Evolutionary conservation across 2,888 invertebrate species (phyloP).

Genomic region (Sympetrum striolatum): DNA sequence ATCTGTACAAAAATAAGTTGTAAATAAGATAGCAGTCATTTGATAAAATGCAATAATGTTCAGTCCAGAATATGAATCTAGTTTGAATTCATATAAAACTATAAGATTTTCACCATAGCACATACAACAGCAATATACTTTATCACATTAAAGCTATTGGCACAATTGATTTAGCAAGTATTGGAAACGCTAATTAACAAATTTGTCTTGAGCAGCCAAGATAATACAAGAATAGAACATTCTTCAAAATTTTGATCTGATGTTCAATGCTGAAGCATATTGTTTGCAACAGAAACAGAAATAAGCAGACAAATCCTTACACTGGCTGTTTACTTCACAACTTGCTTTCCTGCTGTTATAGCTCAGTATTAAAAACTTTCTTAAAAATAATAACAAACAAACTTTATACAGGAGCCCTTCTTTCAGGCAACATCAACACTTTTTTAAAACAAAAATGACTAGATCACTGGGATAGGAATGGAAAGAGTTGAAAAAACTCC

Average conservation of each 20-base stretch:
- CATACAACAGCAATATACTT: not conserved
- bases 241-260: not conserved
- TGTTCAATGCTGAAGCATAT: not conserved
- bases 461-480: conserved; percentile 7
- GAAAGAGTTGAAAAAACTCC: not conserved
- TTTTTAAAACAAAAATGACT: conserved; percentile 4
- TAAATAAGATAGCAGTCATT: not conserved
- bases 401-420: not conserved
- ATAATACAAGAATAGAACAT: not conserved
- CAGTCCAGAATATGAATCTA: not conserved
- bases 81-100: too few relatives aligned
- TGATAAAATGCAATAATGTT: not conserved
- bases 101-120: not conserved
- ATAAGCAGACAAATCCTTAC: not conserved
- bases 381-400: conserved; percentile 1
- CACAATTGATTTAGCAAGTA: not conserved
- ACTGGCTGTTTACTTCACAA: not conserved
- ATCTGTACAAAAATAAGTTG: not conserved
- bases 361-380: not conserved
- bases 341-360: not conserved
- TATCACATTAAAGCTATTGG: not conserved
- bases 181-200: not conserved
- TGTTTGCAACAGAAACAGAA: not conserved
- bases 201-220: not conserved
- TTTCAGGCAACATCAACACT: not conserved